These are phyloP conservation scores for Lacerta bilineata DNA, from an alignment of 2,797 vertebrate genomes.

Conservation along the genomic window DNA sequence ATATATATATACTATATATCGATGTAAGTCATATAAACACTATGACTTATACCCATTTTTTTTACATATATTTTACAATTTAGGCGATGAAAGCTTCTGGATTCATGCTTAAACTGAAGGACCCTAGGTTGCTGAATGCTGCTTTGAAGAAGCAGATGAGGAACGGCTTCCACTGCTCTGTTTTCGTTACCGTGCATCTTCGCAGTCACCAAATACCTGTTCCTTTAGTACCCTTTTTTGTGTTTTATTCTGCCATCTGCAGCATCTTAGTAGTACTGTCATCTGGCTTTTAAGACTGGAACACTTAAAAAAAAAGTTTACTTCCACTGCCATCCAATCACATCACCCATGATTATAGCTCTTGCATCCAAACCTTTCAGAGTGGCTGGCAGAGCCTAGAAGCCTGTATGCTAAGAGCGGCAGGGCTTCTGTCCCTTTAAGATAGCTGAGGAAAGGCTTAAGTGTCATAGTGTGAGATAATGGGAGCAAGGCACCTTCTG, in stretches of 20 bases:
- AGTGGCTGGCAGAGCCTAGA: neutral
- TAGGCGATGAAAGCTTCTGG: too few species aligned
- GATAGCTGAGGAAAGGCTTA: neutral
- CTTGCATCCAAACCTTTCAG: neutral
- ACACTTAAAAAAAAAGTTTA: neutral
- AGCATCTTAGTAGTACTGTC: slow-evolving; percentile 56
- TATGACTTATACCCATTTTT: too few species aligned
- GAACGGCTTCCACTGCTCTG: fast-evolving
- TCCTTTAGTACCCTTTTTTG: slow-evolving; percentile 15
- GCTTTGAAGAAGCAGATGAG: slow-evolving; percentile 35
- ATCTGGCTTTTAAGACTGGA: neutral
- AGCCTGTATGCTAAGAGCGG: neutral
- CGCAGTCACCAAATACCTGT: neutral
- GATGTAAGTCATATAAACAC: too few species aligned
- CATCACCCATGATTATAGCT: neutral
- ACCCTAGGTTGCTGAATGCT: neutral
- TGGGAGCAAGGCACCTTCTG: neutral
- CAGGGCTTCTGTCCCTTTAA: neutral
- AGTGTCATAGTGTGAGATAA: neutral
- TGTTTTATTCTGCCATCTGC: slow-evolving; percentile 69
- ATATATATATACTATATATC: too few species aligned
- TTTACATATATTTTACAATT: too few species aligned
- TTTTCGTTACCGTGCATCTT: fast-evolving
- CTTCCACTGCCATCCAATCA: neutral
- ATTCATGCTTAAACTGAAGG: neutral